Conservation (phyloP, 1,140 invertebrate genomes). For the Stratiolaelaps scimitus region DNA sequence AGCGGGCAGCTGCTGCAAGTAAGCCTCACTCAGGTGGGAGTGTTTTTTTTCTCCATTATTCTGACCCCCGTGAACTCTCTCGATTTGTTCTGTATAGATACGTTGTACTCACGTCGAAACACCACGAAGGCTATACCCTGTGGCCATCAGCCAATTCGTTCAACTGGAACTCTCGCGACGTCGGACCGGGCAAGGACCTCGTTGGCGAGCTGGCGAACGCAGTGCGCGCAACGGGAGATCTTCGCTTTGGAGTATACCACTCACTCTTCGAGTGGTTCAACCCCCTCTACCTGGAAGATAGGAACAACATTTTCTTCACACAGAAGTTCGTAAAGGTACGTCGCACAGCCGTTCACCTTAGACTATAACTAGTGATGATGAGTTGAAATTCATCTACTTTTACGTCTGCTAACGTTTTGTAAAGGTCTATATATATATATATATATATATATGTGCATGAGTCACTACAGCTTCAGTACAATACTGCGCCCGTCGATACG, state of each 20-base stretch:
- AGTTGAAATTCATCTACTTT: too few species aligned
- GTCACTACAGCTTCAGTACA: too few species aligned
- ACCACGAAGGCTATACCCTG: conserved; percentile 80
- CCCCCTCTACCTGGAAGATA: conserved; percentile 38
- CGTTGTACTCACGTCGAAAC: conserved; percentile 78
- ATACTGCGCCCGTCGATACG: too few species aligned
- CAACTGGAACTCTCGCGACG: conserved; percentile 76
- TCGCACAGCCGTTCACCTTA: too few species aligned
- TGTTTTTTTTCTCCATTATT: too few species aligned
- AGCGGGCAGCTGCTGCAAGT: too few species aligned
- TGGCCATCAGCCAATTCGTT: conserved; percentile 74
- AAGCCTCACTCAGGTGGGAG: too few species aligned
- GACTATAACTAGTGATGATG: too few species aligned
- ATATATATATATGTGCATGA: too few species aligned
- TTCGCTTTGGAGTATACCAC: conserved; percentile 45
- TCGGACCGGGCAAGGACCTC: conserved; percentile 69
- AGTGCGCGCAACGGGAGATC: conserved; percentile 38
- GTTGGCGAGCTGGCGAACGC: conserved; percentile 48
- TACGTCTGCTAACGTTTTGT: too few species aligned
- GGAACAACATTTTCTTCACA: conserved; percentile 36
- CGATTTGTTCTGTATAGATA: conserved; percentile 48
- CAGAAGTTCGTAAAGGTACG: conserved; percentile 39
- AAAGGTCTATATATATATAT: too few species aligned
- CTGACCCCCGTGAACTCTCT: too few species aligned
- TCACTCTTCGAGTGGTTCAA: conserved; percentile 44